These are phyloP conservation scores for Mya arenaria DNA, from an alignment of 1,140 invertebrate genomes.

Conservation along the genomic window DNA sequence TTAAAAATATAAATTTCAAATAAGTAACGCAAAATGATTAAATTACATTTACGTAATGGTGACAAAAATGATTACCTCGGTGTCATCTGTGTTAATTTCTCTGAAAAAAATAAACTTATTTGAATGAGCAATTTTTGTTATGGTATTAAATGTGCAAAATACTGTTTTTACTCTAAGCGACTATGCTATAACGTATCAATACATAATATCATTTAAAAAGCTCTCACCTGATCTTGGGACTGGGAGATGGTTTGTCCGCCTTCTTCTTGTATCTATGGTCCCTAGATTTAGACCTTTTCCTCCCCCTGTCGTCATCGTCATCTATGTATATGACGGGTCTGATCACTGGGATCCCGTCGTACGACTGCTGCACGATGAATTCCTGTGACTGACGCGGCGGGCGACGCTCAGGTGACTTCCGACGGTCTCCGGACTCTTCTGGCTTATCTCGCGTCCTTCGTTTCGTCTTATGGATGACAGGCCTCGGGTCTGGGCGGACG, in stretches of 20 bases:
- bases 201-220: too few relatives aligned
- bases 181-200: too few relatives aligned
- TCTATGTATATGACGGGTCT: constrained; percentile 44
- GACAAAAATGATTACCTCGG: background rate
- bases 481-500: constrained; percentile 23
- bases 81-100: constrained; percentile 3
- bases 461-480: constrained; percentile 29
- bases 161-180: too few relatives aligned
- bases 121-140: too few relatives aligned
- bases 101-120: constrained; percentile 9
- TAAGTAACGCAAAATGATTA: too few relatives aligned
- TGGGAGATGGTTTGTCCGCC: background rate
- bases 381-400: constrained; percentile 7
- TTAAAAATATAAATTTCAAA: too few relatives aligned
- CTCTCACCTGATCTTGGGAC: too few relatives aligned
- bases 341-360: constrained; percentile 42
- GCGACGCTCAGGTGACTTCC: background rate
- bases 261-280: constrained; percentile 30
- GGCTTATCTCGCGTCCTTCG: background rate
- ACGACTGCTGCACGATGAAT: constrained; percentile 42
- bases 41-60: too few relatives aligned
- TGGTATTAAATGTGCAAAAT: too few relatives aligned
- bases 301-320: constrained; percentile 26
- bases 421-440: background rate
- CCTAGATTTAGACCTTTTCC: constrained; percentile 33